Percentiles rank a stretch among this genome's conserved stretches.
Evolutionary conservation across 2,888 invertebrate species (phyloP).

Genomic region (Lithophane socia): DNA sequence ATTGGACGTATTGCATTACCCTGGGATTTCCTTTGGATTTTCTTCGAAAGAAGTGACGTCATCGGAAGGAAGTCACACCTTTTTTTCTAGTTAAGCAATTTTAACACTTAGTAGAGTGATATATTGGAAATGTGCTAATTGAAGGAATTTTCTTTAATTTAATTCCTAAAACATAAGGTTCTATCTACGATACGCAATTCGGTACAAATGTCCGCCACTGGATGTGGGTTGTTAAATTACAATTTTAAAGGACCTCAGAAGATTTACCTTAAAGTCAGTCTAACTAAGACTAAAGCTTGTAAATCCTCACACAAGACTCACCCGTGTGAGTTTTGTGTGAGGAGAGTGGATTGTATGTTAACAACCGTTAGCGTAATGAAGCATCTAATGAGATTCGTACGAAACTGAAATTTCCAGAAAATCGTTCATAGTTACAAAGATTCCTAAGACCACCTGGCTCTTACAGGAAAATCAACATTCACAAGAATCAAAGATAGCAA

Average conservation of each 20-base stretch:
- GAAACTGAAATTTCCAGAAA: background rate
- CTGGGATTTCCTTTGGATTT: slow-evolving; percentile 27
- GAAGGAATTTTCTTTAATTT: background rate
- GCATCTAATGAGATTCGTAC: background rate
- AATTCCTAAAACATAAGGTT: no score
- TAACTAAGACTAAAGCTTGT: background rate
- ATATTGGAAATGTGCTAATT: background rate
- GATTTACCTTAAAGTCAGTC: background rate
- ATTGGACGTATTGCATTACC: slow-evolving; percentile 30
- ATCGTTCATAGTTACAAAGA: background rate
- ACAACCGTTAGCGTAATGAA: background rate
- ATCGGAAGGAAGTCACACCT: background rate
- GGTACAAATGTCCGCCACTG: no score
- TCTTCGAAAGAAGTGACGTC: slow-evolving; percentile 27
- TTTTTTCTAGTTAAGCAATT: background rate
- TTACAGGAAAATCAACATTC: background rate
- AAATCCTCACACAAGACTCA: background rate
- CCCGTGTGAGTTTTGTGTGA: no score
- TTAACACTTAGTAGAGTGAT: background rate
- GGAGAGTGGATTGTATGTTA: background rate
- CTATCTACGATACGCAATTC: background rate
- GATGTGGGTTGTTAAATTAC: background rate
- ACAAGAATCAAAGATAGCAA: background rate
- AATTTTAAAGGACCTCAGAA: background rate
- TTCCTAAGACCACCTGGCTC: background rate